These are phyloP conservation scores for Corydoras maculifer DNA, from an alignment of 2,113 vertebrate genomes.

Conservation along the genomic window DNA sequence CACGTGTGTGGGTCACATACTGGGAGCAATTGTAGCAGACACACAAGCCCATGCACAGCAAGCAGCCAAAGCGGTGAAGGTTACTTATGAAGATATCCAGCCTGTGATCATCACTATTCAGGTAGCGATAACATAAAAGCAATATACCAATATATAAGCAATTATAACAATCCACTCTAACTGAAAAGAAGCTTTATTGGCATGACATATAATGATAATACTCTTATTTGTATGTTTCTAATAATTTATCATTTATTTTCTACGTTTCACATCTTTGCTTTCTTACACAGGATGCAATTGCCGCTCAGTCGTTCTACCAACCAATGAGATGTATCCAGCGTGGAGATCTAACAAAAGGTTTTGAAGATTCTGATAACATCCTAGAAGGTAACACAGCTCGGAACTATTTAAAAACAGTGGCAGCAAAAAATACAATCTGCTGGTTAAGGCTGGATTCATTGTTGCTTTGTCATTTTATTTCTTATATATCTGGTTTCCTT, in stretches of 20 bases:
- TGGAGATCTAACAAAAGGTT: constrained; percentile 79
- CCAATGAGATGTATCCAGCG: constrained; percentile 73
- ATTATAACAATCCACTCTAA: too few relatives aligned
- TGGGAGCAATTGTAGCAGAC: constrained; percentile 84
- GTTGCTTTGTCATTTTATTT: background rate
- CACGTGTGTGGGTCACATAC: constrained; percentile 89
- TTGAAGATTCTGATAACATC: constrained; percentile 81
- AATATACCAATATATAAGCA: too few relatives aligned
- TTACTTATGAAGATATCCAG: constrained; percentile 81
- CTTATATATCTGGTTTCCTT: background rate
- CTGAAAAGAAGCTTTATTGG: too few relatives aligned
- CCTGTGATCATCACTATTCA: constrained; percentile 81
- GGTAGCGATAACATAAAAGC: constrained; percentile 54
- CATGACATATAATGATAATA: too few relatives aligned
- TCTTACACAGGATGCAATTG: constrained; percentile 80
- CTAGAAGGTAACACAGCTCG: constrained; percentile 71
- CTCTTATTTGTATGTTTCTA: too few relatives aligned
- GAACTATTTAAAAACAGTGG: background rate
- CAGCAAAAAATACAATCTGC: background rate
- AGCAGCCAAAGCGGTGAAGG: constrained; percentile 77
- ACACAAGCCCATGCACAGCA: constrained; percentile 82
- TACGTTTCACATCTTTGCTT: too few relatives aligned
- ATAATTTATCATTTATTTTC: too few relatives aligned
- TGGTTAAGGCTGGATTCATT: background rate
- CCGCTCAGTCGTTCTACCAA: constrained; percentile 79